phyloP scores from a whole-genome alignment of 2,113 vertebrate species.

The Furnarius figulus region DNA sequence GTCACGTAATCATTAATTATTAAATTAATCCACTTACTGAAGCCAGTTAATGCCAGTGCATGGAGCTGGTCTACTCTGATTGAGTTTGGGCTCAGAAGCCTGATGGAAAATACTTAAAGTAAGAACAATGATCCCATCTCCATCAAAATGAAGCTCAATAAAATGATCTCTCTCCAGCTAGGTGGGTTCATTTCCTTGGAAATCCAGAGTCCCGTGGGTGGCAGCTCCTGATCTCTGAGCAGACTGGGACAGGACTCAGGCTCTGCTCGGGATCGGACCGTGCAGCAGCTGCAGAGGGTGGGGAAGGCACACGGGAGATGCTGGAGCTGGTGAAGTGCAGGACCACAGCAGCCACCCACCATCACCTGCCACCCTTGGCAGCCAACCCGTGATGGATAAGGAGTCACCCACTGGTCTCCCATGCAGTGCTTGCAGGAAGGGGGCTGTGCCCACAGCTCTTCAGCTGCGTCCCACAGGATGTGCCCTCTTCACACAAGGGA shows the following conservation, averaged over 20 bases:
- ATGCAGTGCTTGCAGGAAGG: not conserved
- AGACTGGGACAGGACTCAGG: not conserved
- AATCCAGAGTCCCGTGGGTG: not conserved
- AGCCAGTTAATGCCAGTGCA: not conserved
- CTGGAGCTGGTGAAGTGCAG: not conserved
- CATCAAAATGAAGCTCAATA: not conserved
- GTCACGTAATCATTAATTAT: not conserved
- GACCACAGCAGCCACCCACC: not conserved
- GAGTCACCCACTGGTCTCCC: not conserved
- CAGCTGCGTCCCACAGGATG: rapidly evolving
- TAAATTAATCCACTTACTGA: not conserved
- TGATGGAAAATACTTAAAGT: not conserved
- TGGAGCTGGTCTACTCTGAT: not conserved
- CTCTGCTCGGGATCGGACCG: not conserved
- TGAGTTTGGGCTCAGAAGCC: not conserved
- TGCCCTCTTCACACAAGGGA: rapidly evolving
- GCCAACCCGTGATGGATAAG: not conserved
- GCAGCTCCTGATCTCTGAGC: not conserved
- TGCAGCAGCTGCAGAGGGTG: not conserved
- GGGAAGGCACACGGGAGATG: not conserved
- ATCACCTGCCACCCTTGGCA: not conserved
- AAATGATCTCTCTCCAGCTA: not conserved
- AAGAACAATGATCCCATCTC: not conserved
- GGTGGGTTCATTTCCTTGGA: not conserved
- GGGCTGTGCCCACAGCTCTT: not conserved